Evolutionary conservation across 1,140 invertebrate species (phyloP), one percentile per base, ranked within the genome.

Genomic region (Drosophila nigrodunni): DNA sequence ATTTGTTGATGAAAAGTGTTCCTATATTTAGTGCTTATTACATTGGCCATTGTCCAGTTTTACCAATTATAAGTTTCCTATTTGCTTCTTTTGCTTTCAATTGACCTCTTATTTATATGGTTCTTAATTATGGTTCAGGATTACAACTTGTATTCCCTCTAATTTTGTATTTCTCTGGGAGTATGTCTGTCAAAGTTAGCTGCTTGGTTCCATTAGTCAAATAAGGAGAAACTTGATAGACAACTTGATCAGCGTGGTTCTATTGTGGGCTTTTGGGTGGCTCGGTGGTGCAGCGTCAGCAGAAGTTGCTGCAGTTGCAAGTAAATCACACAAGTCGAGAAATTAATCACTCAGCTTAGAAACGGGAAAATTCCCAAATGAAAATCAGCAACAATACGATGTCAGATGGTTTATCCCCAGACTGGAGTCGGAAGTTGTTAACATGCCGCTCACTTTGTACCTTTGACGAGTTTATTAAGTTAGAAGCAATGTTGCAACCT

Each of bases 391-490:
- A 86, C 82, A 85, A 76, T 70, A 76, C 68, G 67, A 67, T 61
- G 78, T 39, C 70, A 86, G 59, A 62, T 67, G 30, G 55, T 30
- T 52, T 39, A n/a, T 43, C n/a, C 41, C 41, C 13, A n/a, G 41
- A n/a, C 41, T 6, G 18, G 47, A 3, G 47, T n/a, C 2, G 15
- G 7, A 80, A 83, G 73, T 76, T 83, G 80, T 74, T 74, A 71
- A 74, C 77, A 77, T 70, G 82, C 78, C 71, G 78, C 70, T 79
- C 65, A 73, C 74, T 59, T 76, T 82, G 82, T 87, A 87, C 82
- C 79, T 87, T 87, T 87, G 82, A 87, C 82, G 82, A 87, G 61
- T 87, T 82, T 87, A 87, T 87, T 87, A 79, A 82, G 82, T 86
- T 86, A 86, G 75, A 66, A 69, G 71, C 82, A 86, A 73, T 86